phyloP scores from a whole-genome alignment of 2,888 invertebrate genomes.

The Heliconius charithonia region DNA sequence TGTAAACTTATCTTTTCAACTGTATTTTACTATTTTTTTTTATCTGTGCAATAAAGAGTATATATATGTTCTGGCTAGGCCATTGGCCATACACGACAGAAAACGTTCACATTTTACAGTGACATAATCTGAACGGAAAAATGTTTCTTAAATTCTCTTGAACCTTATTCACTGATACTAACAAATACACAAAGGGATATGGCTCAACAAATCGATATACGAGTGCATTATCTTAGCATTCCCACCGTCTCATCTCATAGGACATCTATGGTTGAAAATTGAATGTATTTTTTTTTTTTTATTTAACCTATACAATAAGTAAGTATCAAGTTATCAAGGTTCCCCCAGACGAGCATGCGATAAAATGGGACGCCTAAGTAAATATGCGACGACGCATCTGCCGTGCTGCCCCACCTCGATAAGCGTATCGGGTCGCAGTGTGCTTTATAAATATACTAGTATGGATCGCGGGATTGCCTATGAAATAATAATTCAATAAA shows the following conservation, averaged over 20 bases:
- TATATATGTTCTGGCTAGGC: too few relatives aligned
- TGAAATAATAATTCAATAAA: constrained; percentile 24
- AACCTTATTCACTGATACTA: not conserved
- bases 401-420: constrained; percentile 48
- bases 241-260: constrained; percentile 2
- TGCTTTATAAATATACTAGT: constrained; percentile 30
- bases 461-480: constrained; percentile 14
- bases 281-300: constrained; percentile 8
- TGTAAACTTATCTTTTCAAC: too few relatives aligned
- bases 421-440: constrained; percentile 37
- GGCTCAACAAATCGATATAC: not conserved
- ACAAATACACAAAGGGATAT: not conserved
- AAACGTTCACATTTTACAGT: not conserved
- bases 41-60: too few relatives aligned
- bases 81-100: not conserved
- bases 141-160: not conserved
- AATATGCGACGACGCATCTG: constrained; percentile 78
- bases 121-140: not conserved
- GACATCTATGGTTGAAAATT: constrained; percentile 10
- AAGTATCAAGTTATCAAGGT: constrained; percentile 45
- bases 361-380: constrained; percentile 75
- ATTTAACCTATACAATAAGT: constrained; percentile 28
- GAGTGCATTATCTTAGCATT: not conserved
- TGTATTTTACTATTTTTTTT: too few relatives aligned
- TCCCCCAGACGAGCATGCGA: constrained; percentile 69